Evolutionary conservation across 2,888 invertebrate genomes (phyloP), one percentile per base, ranked within the genome.

Genomic region (Agelastica alni): DNA sequence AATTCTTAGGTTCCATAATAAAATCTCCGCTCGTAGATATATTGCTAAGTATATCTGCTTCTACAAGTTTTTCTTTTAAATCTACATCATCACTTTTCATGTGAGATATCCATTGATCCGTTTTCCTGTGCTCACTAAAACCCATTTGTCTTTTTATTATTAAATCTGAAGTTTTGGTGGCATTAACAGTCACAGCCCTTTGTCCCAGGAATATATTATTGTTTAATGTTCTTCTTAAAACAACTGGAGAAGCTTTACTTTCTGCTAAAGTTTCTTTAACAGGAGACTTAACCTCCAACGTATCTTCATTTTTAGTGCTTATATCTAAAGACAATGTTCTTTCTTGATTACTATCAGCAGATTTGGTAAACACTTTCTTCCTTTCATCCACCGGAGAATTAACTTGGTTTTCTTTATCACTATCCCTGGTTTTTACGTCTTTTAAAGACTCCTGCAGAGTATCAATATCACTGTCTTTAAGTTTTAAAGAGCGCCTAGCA

Each of bases 401-500:
- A 1, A 66, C 66, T 54, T 83, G 85, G 66, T 88, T 88, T 71
- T 88, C 88, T 70, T 89, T 88, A 67, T 88, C 88, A 67, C 88
- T 88, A 64, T 88, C 88, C 45, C 86, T 77, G 39, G 83, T 83
- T 70, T 83, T 83, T 76, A 47, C 75, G 70, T 70, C 77, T 52
- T 79, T 78, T 13, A 78, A 78, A 22, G 79, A 78, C 1, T 83
- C 81, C 59, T 84, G 83, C 57, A 87, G 76, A 32, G 76, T 77
- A 53, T 84, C 84, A 0, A 79, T 80, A 65, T 89, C 88, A 3
- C 77, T 77, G 65, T 89, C 89, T 77, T 88, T 88, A n/a, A 89
- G 78, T 76, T 91, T 91, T 0, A 91, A 77, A n/a, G 90, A 91
- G 52, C 90, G 78, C 34, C 91, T 78, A 0, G 90, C 90, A 70